Conservation (phyloP, 2,797 vertebrate genomes). For the Accipiter badius region DNA sequence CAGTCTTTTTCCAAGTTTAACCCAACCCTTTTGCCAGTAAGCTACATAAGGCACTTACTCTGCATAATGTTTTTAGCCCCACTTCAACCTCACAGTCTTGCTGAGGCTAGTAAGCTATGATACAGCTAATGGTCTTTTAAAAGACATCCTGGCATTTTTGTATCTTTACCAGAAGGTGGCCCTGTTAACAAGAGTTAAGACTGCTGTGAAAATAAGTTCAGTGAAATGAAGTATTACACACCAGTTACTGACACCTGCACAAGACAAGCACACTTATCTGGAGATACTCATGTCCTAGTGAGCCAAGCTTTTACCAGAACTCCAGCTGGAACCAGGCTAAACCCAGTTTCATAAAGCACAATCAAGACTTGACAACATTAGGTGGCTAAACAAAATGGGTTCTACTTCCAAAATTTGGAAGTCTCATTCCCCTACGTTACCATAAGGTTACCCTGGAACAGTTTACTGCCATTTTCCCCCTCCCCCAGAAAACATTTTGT, state of each 20-base stretch:
- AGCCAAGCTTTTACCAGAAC: neutral
- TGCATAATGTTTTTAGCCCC: neutral
- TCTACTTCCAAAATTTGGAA: neutral
- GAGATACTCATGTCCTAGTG: neutral
- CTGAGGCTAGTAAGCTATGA: neutral
- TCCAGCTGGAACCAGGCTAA: neutral
- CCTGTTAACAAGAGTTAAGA: neutral
- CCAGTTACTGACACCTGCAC: neutral
- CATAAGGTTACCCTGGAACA: neutral
- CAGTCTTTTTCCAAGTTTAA: neutral
- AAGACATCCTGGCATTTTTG: neutral
- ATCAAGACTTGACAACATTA: neutral
- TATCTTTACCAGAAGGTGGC: conserved; percentile 43
- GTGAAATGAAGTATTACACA: neutral
- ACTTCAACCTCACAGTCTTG: neutral
- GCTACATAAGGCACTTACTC: neutral
- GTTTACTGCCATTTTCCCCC: neutral
- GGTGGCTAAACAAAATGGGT: neutral
- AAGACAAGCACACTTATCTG: neutral
- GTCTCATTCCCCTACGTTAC: neutral
- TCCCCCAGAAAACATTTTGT: neutral
- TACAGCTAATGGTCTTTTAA: neutral
- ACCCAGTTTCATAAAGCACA: neutral
- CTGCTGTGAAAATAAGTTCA: neutral
- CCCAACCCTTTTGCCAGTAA: neutral